phyloP scores from a whole-genome alignment of 2,888 invertebrate species.

The Chydorus sphaericus region DNA sequence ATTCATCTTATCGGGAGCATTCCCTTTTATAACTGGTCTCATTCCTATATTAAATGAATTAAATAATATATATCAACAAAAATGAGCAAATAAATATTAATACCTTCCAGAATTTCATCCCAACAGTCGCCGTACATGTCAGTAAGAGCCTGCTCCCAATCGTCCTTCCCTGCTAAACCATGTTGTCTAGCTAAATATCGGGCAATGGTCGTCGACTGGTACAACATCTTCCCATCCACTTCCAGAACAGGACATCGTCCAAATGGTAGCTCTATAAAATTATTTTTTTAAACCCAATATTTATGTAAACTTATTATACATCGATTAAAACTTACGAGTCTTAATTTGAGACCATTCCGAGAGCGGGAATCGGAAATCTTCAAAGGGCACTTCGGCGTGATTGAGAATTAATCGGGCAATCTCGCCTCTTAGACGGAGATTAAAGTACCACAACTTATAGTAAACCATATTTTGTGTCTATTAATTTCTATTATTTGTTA shows the following conservation, averaged over 20 bases:
- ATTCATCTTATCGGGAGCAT: conserved; percentile 31
- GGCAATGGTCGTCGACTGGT: conserved; percentile 15
- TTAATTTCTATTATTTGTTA: too few species aligned
- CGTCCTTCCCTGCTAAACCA: conserved; percentile 10
- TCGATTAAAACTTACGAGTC: conserved; percentile 12
- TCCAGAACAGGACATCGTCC: conserved; percentile 8
- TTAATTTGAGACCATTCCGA: conserved; percentile 9
- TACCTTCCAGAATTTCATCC: conserved; percentile 9
- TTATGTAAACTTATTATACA: too few species aligned
- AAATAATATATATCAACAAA: too few species aligned
- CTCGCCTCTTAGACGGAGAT: conserved; percentile 13
- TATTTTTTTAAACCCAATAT: too few species aligned
- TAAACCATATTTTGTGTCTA: too few species aligned
- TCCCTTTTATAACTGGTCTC: not conserved
- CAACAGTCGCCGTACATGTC: conserved; percentile 16
- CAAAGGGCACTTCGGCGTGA: conserved; percentile 11
- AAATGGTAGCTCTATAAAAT: conserved; percentile 15
- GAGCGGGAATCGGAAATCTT: conserved; percentile 12
- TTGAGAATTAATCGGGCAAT: conserved; percentile 12
- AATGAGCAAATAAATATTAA: too few species aligned
- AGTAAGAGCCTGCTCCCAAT: conserved; percentile 15
- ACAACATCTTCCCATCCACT: not conserved
- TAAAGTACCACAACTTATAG: conserved; percentile 15
- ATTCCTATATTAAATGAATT: too few species aligned
- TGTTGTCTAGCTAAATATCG: conserved; percentile 16